Percentiles rank a stretch among this genome's conserved stretches.
Conservation (phyloP, 2,888 invertebrate genomes). For the Parthenolecanium corni region DNA sequence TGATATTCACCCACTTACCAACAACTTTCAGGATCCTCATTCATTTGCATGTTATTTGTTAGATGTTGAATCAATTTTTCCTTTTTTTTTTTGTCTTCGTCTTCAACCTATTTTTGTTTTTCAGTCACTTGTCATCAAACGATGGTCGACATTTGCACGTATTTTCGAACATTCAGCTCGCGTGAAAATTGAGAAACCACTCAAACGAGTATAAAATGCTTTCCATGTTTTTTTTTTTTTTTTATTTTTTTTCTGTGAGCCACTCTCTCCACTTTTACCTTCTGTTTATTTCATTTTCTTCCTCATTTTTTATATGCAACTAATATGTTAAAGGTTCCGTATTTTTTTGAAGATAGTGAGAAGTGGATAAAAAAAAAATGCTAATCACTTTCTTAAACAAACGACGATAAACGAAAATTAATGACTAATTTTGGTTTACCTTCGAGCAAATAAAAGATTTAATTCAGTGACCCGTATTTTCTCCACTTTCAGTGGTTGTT, state of each 20-base stretch:
- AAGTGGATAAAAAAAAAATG: no score
- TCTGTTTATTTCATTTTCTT: background rate
- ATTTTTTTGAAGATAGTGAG: background rate
- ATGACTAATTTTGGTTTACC: no score
- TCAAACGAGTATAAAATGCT: conserved; percentile 17
- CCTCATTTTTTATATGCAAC: no score
- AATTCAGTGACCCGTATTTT: no score
- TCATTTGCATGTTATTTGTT: conserved; percentile 23
- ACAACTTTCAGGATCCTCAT: conserved; percentile 1
- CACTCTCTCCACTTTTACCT: background rate
- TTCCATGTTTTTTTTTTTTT: conserved; percentile 15
- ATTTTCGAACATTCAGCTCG: background rate
- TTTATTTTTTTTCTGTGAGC: conserved; percentile 6
- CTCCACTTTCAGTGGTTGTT: no score
- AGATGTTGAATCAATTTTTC: conserved; percentile 5
- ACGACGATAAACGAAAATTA: no score
- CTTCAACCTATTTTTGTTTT: no score
- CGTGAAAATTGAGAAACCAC: conserved; percentile 6
- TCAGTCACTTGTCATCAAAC: no score
- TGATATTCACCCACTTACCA: conserved; percentile 14
- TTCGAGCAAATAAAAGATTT: no score
- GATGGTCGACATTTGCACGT: conserved; percentile 4
- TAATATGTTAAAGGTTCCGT: background rate
- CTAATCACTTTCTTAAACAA: no score
- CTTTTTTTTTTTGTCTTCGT: conserved; percentile 6